A percentile compares a stretch with the other conserved stretches of the same genome.
Conservation (phyloP, 2,797 vertebrate species). For the Cebuella pygmaea region DNA sequence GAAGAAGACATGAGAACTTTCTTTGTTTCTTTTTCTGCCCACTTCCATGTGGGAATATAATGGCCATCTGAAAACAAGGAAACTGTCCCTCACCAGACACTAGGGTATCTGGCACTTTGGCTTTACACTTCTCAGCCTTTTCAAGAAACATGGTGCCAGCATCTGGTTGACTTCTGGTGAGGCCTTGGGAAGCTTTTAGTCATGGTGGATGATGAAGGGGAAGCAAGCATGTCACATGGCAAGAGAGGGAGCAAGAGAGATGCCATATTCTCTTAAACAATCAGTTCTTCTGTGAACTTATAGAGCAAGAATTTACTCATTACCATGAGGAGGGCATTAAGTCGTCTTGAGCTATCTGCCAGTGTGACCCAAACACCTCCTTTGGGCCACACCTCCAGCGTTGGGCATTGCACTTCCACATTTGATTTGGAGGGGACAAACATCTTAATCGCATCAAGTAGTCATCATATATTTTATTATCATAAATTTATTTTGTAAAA, state of each 20-base stretch:
- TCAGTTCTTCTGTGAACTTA: background rate
- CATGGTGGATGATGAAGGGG: background rate
- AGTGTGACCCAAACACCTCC: background rate
- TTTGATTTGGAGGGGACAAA: background rate
- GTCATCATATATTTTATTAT: background rate
- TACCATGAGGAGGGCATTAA: background rate
- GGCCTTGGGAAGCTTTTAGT: background rate
- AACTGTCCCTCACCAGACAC: background rate
- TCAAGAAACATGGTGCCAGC: background rate
- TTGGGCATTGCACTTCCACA: background rate
- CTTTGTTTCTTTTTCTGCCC: background rate
- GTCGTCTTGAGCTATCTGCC: background rate
- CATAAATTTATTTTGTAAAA: background rate
- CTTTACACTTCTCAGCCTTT: background rate
- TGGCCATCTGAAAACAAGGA: background rate
- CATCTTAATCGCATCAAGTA: background rate
- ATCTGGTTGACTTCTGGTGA: background rate
- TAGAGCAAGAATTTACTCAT: background rate
- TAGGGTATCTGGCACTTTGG: background rate
- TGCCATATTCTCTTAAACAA: background rate
- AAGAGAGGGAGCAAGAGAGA: background rate
- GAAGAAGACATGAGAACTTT: background rate
- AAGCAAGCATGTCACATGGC: background rate
- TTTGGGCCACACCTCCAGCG: background rate
- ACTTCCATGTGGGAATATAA: background rate